A percentile compares a stretch with the other conserved stretches of the same genome.
phyloP scores from a whole-genome alignment of 2,797 vertebrate species.

The Linurgus olivaceus region DNA sequence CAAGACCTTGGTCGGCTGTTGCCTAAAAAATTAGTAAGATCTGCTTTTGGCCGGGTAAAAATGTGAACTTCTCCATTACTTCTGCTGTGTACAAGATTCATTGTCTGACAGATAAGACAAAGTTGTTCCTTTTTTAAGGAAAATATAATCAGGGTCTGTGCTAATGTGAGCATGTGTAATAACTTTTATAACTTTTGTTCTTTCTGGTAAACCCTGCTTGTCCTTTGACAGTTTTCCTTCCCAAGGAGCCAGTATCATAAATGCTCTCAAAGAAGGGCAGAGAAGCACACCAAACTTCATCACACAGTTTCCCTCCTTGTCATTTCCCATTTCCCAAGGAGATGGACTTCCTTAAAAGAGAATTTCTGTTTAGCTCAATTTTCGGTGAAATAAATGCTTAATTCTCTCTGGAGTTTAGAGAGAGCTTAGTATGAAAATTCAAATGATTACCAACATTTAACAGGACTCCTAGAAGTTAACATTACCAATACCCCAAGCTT shows the following conservation, averaged over 20 bases:
- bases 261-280: background rate
- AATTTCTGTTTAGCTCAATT: background rate
- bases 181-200: background rate
- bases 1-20: background rate
- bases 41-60: background rate
- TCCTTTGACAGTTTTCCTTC: background rate
- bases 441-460: background rate
- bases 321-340: background rate
- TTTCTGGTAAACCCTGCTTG: background rate
- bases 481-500: background rate
- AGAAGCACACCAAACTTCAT: background rate
- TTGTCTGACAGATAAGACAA: background rate
- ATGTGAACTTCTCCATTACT: background rate
- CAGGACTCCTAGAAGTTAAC: background rate
- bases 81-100: background rate
- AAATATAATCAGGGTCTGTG: background rate
- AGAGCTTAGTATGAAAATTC: background rate
- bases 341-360: background rate
- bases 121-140: background rate
- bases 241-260: background rate
- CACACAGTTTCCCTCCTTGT: background rate
- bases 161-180: background rate
- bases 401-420: background rate
- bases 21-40: background rate
- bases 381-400: background rate